Evolutionary conservation across 1,140 invertebrate genomes (phyloP).

Genomic region (Bathynomus jamesi): DNA sequence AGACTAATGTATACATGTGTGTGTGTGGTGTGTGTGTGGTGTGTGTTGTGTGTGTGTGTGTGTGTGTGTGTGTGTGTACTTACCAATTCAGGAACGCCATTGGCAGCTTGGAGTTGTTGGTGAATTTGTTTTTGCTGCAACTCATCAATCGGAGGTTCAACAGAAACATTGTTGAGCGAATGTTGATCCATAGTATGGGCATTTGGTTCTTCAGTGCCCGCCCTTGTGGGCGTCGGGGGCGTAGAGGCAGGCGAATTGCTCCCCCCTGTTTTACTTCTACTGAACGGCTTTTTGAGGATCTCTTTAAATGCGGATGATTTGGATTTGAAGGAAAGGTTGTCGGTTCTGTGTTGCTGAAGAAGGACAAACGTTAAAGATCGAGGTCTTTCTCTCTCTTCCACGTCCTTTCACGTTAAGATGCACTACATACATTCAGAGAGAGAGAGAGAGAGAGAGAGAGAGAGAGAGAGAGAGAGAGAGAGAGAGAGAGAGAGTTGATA

Average conservation of each 20-base stretch:
- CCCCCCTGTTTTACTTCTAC: constrained; percentile 10
- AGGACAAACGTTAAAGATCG: too few species aligned
- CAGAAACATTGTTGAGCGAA: not conserved
- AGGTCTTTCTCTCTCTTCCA: too few species aligned
- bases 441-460: too few species aligned
- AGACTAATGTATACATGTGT: too few species aligned
- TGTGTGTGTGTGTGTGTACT: too few species aligned
- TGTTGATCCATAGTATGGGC: not conserved
- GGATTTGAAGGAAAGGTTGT: constrained; percentile 29
- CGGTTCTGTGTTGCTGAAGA: constrained; percentile 20
- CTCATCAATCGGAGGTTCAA: not conserved
- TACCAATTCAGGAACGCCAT: constrained; percentile 31
- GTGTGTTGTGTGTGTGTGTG: too few species aligned
- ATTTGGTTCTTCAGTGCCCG: constrained; percentile 25
- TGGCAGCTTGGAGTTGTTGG: constrained; percentile 1
- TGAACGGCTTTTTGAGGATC: constrained; percentile 31
- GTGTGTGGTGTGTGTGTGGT: too few species aligned
- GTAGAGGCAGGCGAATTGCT: constrained; percentile 30
- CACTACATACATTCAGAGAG: too few species aligned
- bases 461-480: too few species aligned
- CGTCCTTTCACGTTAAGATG: too few species aligned
- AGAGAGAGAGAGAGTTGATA: too few species aligned
- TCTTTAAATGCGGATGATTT: constrained; percentile 33
- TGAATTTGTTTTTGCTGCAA: not conserved
- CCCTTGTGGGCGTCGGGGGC: constrained; percentile 29